Evolutionary conservation across 2,888 invertebrate species (phyloP).

Genomic region (Leistus spinibarbis): DNA sequence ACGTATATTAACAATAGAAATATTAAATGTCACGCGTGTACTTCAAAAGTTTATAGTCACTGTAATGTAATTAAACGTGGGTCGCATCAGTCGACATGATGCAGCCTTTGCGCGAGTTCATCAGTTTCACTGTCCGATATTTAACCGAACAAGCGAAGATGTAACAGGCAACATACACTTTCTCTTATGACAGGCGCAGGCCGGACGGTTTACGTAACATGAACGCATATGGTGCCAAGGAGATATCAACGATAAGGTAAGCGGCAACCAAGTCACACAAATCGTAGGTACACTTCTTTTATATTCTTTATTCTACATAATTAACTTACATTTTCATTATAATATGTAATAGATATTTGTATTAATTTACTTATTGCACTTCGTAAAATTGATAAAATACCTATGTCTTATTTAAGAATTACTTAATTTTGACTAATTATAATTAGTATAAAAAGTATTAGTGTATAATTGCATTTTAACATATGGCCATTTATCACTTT

Average conservation of each 20-base stretch:
- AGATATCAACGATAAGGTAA: slow-evolving; percentile 11
- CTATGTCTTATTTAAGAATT: too few species aligned
- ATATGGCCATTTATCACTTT: too few species aligned
- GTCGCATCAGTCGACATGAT: not conserved
- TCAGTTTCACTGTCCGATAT: slow-evolving; percentile 13
- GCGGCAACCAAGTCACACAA: not conserved
- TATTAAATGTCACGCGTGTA: not conserved
- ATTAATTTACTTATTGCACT: too few species aligned
- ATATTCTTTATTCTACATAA: not conserved
- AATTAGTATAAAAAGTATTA: too few species aligned
- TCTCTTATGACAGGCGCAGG: slow-evolving; percentile 11
- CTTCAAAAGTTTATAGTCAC: not conserved
- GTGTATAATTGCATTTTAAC: too few species aligned
- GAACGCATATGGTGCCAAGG: slow-evolving; percentile 4
- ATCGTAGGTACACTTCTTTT: not conserved
- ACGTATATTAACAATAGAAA: not conserved
- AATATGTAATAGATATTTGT: too few species aligned
- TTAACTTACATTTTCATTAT: not conserved
- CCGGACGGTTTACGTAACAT: slow-evolving; percentile 7
- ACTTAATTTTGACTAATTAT: too few species aligned
- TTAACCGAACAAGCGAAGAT: slow-evolving; percentile 13
- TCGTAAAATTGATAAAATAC: too few species aligned
- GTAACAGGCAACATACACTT: slow-evolving; percentile 12
- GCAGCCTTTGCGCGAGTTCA: slow-evolving; percentile 4
- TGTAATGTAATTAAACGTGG: not conserved